These are phyloP conservation scores for Dasypogon diadema DNA, from an alignment of 2,888 invertebrate genomes.

Conservation along the genomic window DNA sequence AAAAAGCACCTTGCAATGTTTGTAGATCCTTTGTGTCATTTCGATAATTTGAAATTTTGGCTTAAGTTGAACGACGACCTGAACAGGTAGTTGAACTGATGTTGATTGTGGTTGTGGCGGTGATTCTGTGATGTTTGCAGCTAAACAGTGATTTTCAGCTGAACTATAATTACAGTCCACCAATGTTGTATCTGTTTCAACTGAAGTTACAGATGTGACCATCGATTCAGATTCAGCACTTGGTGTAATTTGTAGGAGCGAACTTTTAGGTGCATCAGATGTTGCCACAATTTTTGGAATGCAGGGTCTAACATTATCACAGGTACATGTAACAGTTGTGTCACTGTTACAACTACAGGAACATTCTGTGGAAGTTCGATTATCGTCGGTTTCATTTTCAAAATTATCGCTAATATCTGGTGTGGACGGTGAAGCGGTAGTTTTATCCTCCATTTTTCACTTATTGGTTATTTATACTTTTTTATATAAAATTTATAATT, in stretches of 20 bases:
- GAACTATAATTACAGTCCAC: slow-evolving; percentile 32
- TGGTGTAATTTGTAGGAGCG: slow-evolving; percentile 6
- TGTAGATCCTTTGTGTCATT: slow-evolving; percentile 62
- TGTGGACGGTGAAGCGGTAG: slow-evolving; percentile 57
- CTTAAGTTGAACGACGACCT: slow-evolving; percentile 59
- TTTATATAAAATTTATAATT: slow-evolving; percentile 45
- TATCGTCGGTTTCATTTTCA: slow-evolving; percentile 46
- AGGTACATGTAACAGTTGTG: slow-evolving; percentile 58
- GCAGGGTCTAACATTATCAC: slow-evolving; percentile 58
- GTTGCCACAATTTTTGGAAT: slow-evolving; percentile 52
- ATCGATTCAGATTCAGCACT: slow-evolving; percentile 22
- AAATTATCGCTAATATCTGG: slow-evolving; percentile 60
- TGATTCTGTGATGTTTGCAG: slow-evolving; percentile 4
- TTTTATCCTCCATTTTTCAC: slow-evolving; percentile 54
- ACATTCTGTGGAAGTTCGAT: slow-evolving; percentile 57
- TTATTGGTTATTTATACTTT: slow-evolving; percentile 6
- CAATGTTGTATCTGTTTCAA: slow-evolving; percentile 18
- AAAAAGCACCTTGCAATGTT: slow-evolving; percentile 61
- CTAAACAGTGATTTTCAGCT: background rate
- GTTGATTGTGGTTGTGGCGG: background rate
- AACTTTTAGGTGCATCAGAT: slow-evolving; percentile 3
- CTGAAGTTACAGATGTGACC: slow-evolving; percentile 35
- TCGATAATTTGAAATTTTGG: slow-evolving; percentile 62
- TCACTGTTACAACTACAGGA: slow-evolving; percentile 59
- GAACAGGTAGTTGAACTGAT: slow-evolving; percentile 53